Conservation (phyloP, 2,797 vertebrate genomes). For the Myoxocephalus aenaeus region DNA sequence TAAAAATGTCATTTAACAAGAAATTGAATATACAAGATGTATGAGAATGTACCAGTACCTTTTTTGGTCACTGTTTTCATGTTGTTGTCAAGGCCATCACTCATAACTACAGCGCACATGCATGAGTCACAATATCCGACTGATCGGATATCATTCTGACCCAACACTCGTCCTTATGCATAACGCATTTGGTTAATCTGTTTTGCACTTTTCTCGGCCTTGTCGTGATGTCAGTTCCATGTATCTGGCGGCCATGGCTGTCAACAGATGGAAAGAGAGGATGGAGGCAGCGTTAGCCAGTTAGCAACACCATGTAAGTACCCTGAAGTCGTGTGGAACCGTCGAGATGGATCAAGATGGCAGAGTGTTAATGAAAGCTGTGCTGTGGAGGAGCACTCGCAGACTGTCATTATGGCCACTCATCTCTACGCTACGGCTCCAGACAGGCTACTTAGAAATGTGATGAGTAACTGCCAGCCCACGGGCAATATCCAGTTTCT, state of each 20-base stretch:
- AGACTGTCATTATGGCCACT: slow-evolving; percentile 63
- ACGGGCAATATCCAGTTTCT: slow-evolving; percentile 54
- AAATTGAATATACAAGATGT: not conserved
- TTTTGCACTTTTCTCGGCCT: slow-evolving; percentile 34
- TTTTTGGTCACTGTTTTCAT: slow-evolving; percentile 3
- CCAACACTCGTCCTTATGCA: slow-evolving; percentile 8
- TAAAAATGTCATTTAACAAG: slow-evolving; percentile 8
- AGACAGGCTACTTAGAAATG: slow-evolving; percentile 43
- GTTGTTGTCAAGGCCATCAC: slow-evolving; percentile 1
- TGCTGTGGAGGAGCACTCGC: slow-evolving; percentile 46
- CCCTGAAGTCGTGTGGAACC: slow-evolving; percentile 52
- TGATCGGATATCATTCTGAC: not conserved
- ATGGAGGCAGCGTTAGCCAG: slow-evolving; percentile 44
- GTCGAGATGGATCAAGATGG: slow-evolving; percentile 62
- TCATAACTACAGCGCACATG: not conserved
- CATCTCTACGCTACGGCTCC: slow-evolving; percentile 43
- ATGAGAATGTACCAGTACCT: not conserved
- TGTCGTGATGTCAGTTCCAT: slow-evolving; percentile 42
- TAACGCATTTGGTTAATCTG: slow-evolving; percentile 38
- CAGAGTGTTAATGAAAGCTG: slow-evolving; percentile 59
- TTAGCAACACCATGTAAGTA: slow-evolving; percentile 57
- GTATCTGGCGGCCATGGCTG: slow-evolving; percentile 35
- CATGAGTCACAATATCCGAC: no score
- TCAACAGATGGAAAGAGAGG: slow-evolving; percentile 56
- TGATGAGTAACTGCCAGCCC: slow-evolving; percentile 51